Base-by-base conservation (phyloP, 2,888 invertebrate genomes). In the Drosophila recens region DNA sequence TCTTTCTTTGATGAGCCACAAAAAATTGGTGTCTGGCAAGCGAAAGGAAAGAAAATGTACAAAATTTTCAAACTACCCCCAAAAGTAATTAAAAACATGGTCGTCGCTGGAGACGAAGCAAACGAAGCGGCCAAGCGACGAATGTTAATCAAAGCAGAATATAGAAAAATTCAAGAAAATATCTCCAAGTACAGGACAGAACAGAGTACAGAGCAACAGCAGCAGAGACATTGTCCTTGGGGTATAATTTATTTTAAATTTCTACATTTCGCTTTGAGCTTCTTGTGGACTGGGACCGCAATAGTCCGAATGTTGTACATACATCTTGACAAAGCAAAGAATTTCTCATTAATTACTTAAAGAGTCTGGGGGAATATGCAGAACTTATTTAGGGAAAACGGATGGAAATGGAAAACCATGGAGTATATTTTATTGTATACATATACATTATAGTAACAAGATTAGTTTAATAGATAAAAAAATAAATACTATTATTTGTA, bases 181-280 rank as follows among this genome's bases (percentile, higher is more conserved):
- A 48, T 79, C 64, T 54, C n/a, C n/a, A 36, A 51, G 40, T 33
- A 56, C 30, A 40, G 45, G 49, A 33, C 56, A 13, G 34, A 42
- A 33, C 56, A 10, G 34, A 42, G 46, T 49, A 33, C 56, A 13
- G 34, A 42, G 51, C 38, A 58, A 36, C 40, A 51, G 11, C 54
- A 38, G 15, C 58, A 64, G 69, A 67, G 69, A 78, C 72, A 72
- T 66, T 86, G 81, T 89, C 90, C 90, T 90, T 79, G 73, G 86
- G 90, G 89, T 80, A 86, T 88, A 88, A 90, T 86, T 90, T 90
- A 90, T 90, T 90, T 83, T 79, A 89, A 73, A 89, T 86, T 78
- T 87, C 54, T 45, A 71, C 72, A 82, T 82, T 83, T 78, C 45
- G 69, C 72, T 76, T 64, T 59, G 66, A 61, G 57, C 63, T 59